Conservation (phyloP, 92 coral and sea anemone species). For the Pocillopora grandis region DNA sequence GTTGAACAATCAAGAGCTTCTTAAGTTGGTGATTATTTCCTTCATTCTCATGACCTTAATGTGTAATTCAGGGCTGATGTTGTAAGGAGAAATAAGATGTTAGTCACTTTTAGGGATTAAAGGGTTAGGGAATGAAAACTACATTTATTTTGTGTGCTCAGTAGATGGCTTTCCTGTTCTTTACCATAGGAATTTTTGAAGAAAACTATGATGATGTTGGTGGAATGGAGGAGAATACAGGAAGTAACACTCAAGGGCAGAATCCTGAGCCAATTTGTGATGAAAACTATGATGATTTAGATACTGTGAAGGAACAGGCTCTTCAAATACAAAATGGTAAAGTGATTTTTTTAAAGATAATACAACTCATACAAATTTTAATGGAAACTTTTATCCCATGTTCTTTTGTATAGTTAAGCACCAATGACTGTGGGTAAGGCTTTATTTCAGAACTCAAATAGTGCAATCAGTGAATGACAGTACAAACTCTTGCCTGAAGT, state of each 20-base stretch:
- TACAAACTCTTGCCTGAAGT: no score
- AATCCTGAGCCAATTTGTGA: conserved; percentile 40
- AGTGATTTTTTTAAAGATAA: no score
- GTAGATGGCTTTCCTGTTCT: not conserved
- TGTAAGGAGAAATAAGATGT: no score
- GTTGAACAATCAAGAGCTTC: no score
- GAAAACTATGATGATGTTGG: conserved; percentile 91
- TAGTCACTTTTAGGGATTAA: no score
- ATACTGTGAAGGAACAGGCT: conserved; percentile 27
- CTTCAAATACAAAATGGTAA: conserved; percentile 15
- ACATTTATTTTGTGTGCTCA: not conserved
- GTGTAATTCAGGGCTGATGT: no score
- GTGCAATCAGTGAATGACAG: no score
- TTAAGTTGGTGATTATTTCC: no score
- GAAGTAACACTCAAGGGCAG: conserved; percentile 12
- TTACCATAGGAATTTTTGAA: conserved; percentile 44
- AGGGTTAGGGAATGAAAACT: no score
- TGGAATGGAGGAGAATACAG: conserved; percentile 54
- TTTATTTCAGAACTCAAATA: not conserved
- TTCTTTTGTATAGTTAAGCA: not conserved
- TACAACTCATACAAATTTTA: no score
- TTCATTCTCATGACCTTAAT: no score
- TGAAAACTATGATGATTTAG: conserved; percentile 49
- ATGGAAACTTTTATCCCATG: not conserved
- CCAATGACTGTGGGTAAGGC: not conserved